Base-by-base conservation (phyloP, 1,140 invertebrate species). In the Plutomurus gul region DNA sequence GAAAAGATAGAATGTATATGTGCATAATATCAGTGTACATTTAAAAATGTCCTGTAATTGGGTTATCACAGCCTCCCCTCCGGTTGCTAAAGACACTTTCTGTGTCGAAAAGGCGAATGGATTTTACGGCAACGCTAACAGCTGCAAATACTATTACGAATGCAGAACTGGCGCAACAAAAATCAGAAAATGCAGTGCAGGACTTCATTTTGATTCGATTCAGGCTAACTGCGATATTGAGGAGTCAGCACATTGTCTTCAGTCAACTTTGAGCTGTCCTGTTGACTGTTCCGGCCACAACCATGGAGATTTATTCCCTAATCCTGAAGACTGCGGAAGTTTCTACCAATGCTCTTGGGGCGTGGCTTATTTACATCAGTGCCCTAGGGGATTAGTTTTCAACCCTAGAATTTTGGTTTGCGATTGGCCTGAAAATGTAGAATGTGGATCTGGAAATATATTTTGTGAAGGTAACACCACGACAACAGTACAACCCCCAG, bases 281-380 rank as follows among this genome's bases (percentile, higher is more conserved):
- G 25, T 60, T 1, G 51, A 60, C 11, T 60, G 51, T 11, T 33
- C 27, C 7, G 51, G 51, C 4, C 51, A 60, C 3, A 33, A 60
- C 11, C 25, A 60, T 16, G 51, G 51, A 16, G 51, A 1, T 25
- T 33, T 25, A 0, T 76, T 65, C 11, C 49, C 49, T 22, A 76
- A 76, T 65, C 51, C 49, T 16, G 51, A 60, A 65, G 49, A 60
- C 39, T 76, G 75, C 11, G 36, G 16, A 7, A 51, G 49, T 18
- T 76, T 76, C 30, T 76, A 43, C 11, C 11, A 40, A 43, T 76
- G 75, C 27, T 65, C 51, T 16, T 43, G 27, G 22, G 75, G 75
- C 4, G 33, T 25, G 10, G 56, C 27, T 1, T 65, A 76, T 36
- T 13, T 76, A 2, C 40, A 25, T 16, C 51, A 76, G 4, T 76